These are phyloP conservation scores for Rhombomys opimus DNA, from an alignment of 2,113 vertebrate species.

Conservation along the genomic window DNA sequence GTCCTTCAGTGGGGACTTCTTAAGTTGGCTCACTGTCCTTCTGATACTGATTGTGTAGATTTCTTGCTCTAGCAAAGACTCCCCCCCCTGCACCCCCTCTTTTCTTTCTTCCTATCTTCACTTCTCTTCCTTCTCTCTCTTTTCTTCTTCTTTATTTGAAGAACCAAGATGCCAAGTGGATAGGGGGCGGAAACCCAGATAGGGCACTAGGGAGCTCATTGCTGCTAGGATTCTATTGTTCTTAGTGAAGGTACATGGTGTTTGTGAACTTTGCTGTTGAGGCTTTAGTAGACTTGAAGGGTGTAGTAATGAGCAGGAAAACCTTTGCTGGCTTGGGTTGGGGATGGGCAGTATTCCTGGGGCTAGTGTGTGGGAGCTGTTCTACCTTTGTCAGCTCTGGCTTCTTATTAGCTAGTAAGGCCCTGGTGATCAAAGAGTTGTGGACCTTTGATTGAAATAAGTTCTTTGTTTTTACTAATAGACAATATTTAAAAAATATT, in stretches of 20 bases:
- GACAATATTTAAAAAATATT: slow-evolving; percentile 22
- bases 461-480: neutral
- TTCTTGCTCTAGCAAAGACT: neutral
- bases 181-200: neutral
- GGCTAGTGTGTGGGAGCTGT: no score
- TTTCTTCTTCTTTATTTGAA: neutral
- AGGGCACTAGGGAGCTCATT: neutral
- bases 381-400: neutral
- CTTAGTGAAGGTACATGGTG: neutral
- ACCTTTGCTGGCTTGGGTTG: neutral
- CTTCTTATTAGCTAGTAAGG: neutral
- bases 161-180: neutral
- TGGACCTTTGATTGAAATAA: neutral
- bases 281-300: neutral
- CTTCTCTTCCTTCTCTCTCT: neutral
- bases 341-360: neutral
- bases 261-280: neutral
- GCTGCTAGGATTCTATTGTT: neutral
- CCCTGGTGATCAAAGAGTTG: neutral
- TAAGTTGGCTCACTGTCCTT: neutral
- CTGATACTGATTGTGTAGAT: neutral
- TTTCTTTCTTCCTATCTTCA: no score
- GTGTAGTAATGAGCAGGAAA: neutral
- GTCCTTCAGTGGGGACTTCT: neutral
- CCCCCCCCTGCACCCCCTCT: neutral